Evolutionary conservation across 2,888 invertebrate genomes (phyloP).

Genomic region (Stegana nigrithorax): DNA sequence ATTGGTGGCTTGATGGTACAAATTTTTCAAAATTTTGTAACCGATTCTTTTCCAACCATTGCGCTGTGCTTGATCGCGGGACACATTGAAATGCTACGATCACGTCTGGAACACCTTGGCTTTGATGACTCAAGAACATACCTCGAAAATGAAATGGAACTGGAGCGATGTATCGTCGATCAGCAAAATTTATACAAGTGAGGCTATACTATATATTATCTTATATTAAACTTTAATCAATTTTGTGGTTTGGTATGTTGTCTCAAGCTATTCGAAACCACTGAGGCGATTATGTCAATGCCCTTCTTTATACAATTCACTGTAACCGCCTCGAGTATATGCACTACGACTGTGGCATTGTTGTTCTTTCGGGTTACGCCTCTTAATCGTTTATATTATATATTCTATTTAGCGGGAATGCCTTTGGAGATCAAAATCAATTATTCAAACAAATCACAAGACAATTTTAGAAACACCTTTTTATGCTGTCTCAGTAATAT

Average conservation of each 20-base stretch:
- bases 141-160: slow-evolving; percentile 34
- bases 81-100: slow-evolving; percentile 44
- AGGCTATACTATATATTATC: too few relatives aligned
- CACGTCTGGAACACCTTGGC: slow-evolving; percentile 46
- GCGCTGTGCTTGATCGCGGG: slow-evolving; percentile 47
- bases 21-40: slow-evolving; percentile 42
- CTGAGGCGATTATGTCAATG: slow-evolving; percentile 47
- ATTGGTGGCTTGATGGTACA: slow-evolving; percentile 40
- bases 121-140: background rate
- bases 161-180: slow-evolving; percentile 49
- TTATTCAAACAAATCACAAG: too few relatives aligned
- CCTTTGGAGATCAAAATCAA: slow-evolving; percentile 43
- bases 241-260: too few relatives aligned
- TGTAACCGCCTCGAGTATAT: slow-evolving; percentile 43
- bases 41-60: slow-evolving; percentile 51
- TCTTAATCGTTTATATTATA: slow-evolving; percentile 37
- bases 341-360: slow-evolving; percentile 39
- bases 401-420: slow-evolving; percentile 35
- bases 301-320: slow-evolving; percentile 52
- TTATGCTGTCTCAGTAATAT: too few relatives aligned
- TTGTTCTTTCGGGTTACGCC: slow-evolving; percentile 43
- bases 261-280: slow-evolving; percentile 29
- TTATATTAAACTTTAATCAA: too few relatives aligned
- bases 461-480: too few relatives aligned
- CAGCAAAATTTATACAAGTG: slow-evolving; percentile 46